These are phyloP conservation scores for Nephrotoma flavescens DNA, from an alignment of 2,888 invertebrate species.

Conservation along the genomic window DNA sequence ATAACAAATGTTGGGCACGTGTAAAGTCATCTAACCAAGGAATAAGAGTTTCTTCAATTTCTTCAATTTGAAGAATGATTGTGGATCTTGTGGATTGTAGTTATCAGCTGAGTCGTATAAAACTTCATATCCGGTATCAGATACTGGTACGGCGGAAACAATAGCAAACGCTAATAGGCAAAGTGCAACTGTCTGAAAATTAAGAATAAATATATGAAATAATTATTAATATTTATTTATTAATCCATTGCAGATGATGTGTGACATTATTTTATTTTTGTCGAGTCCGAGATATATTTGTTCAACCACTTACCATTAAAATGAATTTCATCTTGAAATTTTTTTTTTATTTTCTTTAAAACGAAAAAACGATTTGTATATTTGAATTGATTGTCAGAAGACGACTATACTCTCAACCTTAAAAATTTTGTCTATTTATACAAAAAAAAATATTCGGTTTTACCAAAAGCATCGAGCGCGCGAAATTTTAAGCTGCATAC, in stretches of 20 bases:
- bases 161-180: constrained; percentile 22
- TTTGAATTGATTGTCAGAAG: constrained; percentile 1
- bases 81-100: constrained; percentile 24
- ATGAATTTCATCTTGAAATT: constrained; percentile 5
- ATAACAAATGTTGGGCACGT: not conserved
- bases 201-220: not conserved
- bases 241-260: not conserved
- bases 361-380: not conserved
- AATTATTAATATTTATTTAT: not conserved
- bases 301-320: constrained; percentile 1
- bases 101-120: constrained; percentile 15
- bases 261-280: not conserved
- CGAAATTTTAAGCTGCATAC: not conserved
- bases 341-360: not conserved
- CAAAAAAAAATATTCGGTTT: not conserved
- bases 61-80: constrained; percentile 25
- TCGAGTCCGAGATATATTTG: not conserved
- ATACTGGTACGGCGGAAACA: constrained; percentile 24
- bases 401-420: not conserved
- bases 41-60: constrained; percentile 28
- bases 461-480: not conserved
- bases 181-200: constrained; percentile 22
- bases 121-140: constrained; percentile 22
- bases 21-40: not conserved
- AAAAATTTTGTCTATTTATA: not conserved